Evolutionary conservation across 2,888 invertebrate genomes (phyloP).

Genomic region (Loripinus fragilis): DNA sequence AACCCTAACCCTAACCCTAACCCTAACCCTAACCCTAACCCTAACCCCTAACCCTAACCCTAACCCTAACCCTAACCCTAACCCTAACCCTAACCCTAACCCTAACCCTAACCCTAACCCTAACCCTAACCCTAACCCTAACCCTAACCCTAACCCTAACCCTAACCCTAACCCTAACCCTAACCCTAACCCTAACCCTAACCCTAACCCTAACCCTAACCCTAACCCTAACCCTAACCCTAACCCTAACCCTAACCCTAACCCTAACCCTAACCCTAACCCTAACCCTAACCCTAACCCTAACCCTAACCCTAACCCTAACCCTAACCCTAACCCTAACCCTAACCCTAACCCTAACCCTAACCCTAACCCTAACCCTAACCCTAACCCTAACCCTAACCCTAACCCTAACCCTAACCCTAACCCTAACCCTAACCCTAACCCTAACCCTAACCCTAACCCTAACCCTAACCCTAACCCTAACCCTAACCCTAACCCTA

Average conservation of each 20-base stretch:
- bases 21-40: no score
- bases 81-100: neutral
- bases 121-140: slow-evolving; percentile 15
- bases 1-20: neutral
- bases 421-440: slow-evolving; percentile 38
- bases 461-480: slow-evolving; percentile 46
- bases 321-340: slow-evolving; percentile 12
- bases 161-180: slow-evolving; percentile 25
- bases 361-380: slow-evolving; percentile 23
- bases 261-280: slow-evolving; percentile 8
- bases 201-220: slow-evolving; percentile 5
- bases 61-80: slow-evolving; percentile 3
- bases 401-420: neutral
- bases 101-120: slow-evolving; percentile 7
- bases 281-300: slow-evolving; percentile 24
- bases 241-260: slow-evolving; percentile 16
- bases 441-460: neutral
- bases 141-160: slow-evolving; percentile 12
- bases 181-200: slow-evolving; percentile 15
- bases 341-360: slow-evolving; percentile 16
- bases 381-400: slow-evolving; percentile 15
- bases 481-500: slow-evolving; percentile 51
- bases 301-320: slow-evolving; percentile 20
- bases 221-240: slow-evolving; percentile 22
- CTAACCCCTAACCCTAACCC: slow-evolving; percentile 19